These are phyloP conservation scores for Cordilura impudica DNA, from an alignment of 2,888 invertebrate genomes.

Conservation along the genomic window DNA sequence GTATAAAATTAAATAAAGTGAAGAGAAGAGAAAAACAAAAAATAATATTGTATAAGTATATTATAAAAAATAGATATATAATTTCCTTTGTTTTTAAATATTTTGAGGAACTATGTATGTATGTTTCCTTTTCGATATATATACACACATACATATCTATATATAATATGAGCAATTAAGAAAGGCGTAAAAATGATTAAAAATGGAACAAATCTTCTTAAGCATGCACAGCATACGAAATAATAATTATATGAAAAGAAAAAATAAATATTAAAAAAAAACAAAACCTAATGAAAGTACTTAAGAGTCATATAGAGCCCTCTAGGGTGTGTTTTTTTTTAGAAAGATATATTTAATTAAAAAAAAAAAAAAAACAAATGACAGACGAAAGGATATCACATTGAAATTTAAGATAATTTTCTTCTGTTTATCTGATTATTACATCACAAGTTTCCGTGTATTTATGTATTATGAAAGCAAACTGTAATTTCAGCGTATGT, in stretches of 20 bases:
- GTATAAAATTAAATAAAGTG: conserved; percentile 21
- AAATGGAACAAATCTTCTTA: conserved; percentile 23
- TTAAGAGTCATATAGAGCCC: no score
- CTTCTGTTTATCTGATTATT: conserved; percentile 46
- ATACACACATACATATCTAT: no score
- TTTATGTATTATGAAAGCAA: conserved; percentile 53
- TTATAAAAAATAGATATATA: conserved; percentile 5
- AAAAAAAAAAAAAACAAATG: conserved; percentile 28
- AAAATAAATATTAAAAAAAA: conserved; percentile 26
- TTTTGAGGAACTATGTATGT: conserved; percentile 57
- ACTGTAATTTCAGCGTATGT: conserved; percentile 64
- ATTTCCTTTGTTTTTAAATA: conserved; percentile 13
- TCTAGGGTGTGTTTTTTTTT: not conserved
- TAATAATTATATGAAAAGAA: conserved; percentile 46
- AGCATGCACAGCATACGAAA: conserved; percentile 61
- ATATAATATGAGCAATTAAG: conserved; percentile 28
- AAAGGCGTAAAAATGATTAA: conserved; percentile 9
- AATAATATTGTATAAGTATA: conserved; percentile 11
- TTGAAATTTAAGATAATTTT: conserved; percentile 53
- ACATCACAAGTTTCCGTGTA: conserved; percentile 49
- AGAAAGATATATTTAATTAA: not conserved
- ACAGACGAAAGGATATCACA: conserved; percentile 57
- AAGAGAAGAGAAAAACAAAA: conserved; percentile 30
- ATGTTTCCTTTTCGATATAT: conserved; percentile 37
- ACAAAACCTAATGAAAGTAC: conserved; percentile 6